Evolutionary conservation across 2,113 vertebrate genomes (phyloP).

Genomic region (Bubo bubo): DNA sequence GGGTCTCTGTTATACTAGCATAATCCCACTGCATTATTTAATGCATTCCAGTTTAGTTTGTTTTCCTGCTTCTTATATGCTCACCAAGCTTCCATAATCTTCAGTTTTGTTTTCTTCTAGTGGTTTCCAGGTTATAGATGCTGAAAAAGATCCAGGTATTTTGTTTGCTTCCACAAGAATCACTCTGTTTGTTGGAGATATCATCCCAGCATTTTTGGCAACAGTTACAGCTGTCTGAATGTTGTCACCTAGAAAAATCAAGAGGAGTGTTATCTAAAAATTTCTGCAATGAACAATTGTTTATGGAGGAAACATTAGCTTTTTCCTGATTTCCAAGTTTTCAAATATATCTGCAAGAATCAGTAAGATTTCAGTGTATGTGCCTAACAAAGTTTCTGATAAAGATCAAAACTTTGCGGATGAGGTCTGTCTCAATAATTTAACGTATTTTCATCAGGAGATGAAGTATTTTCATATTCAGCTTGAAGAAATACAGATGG

Average conservation of each 20-base stretch:
- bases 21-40: background rate
- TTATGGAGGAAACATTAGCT: background rate
- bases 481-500: background rate
- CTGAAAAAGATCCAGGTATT: slow-evolving; percentile 45
- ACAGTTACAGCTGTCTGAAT: slow-evolving; percentile 83
- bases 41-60: background rate
- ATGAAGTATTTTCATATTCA: background rate
- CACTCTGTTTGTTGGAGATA: slow-evolving; percentile 64
- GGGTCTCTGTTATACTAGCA: background rate
- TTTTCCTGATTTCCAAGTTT: background rate
- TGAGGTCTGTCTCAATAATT: background rate
- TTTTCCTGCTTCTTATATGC: background rate
- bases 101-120: slow-evolving; percentile 55
- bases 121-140: slow-evolving; percentile 75
- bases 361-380: background rate
- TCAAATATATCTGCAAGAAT: background rate
- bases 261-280: background rate
- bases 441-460: background rate
- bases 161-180: slow-evolving; percentile 77
- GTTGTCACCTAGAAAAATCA: slow-evolving; percentile 77
- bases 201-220: slow-evolving; percentile 80
- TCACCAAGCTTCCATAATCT: slow-evolving; percentile 40
- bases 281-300: background rate
- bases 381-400: background rate
- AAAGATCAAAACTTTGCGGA: background rate